These are phyloP conservation scores for Mythimna albipuncta DNA, from an alignment of 2,888 invertebrate species.

Conservation along the genomic window DNA sequence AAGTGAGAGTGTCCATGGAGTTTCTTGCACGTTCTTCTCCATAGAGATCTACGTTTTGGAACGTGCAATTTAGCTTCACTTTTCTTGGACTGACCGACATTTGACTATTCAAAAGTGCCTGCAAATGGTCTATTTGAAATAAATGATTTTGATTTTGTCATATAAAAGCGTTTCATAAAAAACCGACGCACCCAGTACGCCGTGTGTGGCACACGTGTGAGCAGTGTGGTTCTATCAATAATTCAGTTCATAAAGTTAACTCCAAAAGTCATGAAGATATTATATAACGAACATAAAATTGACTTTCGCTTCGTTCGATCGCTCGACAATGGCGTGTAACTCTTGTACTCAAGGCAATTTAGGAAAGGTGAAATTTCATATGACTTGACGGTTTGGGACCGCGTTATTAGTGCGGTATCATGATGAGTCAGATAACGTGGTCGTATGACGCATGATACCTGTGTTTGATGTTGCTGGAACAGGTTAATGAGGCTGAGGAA, in stretches of 20 bases:
- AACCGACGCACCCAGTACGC: too few relatives aligned
- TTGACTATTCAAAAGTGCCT: too few relatives aligned
- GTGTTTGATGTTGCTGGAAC: neutral
- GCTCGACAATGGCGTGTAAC: conserved; percentile 25
- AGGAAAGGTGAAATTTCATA: conserved; percentile 37
- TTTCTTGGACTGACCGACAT: too few relatives aligned
- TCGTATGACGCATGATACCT: neutral
- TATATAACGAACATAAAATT: conserved; percentile 23
- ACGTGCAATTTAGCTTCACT: too few relatives aligned
- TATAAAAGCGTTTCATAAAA: too few relatives aligned
- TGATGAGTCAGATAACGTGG: neutral
- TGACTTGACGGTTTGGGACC: conserved; percentile 9
- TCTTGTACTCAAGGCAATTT: conserved; percentile 16
- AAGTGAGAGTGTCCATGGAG: too few relatives aligned
- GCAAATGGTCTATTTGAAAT: too few relatives aligned
- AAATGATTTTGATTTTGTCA: too few relatives aligned
- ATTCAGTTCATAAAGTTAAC: neutral
- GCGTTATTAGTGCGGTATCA: conserved; percentile 5
- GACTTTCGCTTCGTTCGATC: conserved; percentile 33
- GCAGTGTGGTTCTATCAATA: too few relatives aligned
- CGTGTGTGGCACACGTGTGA: too few relatives aligned
- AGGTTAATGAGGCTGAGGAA: neutral
- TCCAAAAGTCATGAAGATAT: conserved; percentile 17
- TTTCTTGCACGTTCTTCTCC: too few relatives aligned
- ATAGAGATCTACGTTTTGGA: too few relatives aligned